Base-by-base conservation (phyloP, 2,797 vertebrate genomes). In the Rhinogobio ventralis region DNA sequence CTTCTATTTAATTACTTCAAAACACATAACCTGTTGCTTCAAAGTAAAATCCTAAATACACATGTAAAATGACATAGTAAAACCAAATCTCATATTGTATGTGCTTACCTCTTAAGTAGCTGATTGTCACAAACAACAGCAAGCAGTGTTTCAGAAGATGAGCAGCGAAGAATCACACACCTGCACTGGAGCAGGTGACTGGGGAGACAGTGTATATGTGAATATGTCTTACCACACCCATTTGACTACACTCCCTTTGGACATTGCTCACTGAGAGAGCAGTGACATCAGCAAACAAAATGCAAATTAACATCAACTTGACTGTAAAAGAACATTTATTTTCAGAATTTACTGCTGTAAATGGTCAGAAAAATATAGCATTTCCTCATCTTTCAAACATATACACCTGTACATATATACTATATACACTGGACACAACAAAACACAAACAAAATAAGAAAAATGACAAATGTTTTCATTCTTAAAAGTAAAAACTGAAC, bases 331-430 rank as follows among this genome's bases (percentile, higher is more conserved):
- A 75, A 73, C 69, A 60, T 84, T 81, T 80, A 75, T 81, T 81
- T 78, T 51, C 23, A 85, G 71, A 49, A 55, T 64, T 69, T 69
- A 30, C 82, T 81, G 39, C 14, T 55, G 71, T 68, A 76, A 79
- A 80, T 77, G 14, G 55, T 69, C 79, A 87, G 57, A 87, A 80
- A 84, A 84, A 81, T 85, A 62, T 39, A 64, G 71, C 64, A 64
- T 72, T 57, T 84, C 55, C 39, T 87, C 51, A 76, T 84, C 55
- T 62, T 28, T 68, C 69, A 57, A 46, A 72, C 76, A 80, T 85
- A 80, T 81, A 85, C 79, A 81, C n/a, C 51, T 81, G 62, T 86
- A 86, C 79, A 81, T 82, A 36, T 39, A 76, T 67, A 76, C 79
- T 81, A 86, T 68, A 76, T 69, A 81, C 71, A 86, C 25, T 55